A percentile compares a stretch with the other conserved stretches of the same genome.
phyloP scores from a whole-genome alignment of 1,140 invertebrate genomes.

The Leptinotarsa undecemlineata region DNA sequence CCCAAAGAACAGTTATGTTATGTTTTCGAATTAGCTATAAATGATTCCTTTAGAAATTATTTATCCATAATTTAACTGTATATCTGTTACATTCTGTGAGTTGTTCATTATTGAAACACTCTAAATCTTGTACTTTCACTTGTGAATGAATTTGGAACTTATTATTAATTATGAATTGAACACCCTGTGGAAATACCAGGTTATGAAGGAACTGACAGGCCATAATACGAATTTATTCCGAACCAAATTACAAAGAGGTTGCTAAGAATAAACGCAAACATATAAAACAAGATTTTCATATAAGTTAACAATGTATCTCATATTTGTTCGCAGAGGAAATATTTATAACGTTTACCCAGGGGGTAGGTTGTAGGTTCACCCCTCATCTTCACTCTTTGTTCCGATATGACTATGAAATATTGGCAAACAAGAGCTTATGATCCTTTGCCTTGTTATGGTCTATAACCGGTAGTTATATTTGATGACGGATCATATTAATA shows the following conservation, averaged over 20 bases:
- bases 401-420: slow-evolving; percentile 17
- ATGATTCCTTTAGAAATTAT: too few relatives aligned
- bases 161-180: background rate
- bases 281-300: slow-evolving; percentile 35
- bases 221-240: slow-evolving; percentile 35
- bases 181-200: background rate
- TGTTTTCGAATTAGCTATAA: too few relatives aligned
- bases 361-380: slow-evolving; percentile 12
- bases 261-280: slow-evolving; percentile 33
- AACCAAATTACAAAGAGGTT: slow-evolving; percentile 37
- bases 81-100: too few relatives aligned
- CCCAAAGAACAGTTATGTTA: too few relatives aligned
- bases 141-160: too few relatives aligned
- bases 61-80: too few relatives aligned
- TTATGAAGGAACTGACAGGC: slow-evolving; percentile 30
- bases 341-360: slow-evolving; percentile 14
- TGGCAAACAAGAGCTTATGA: slow-evolving; percentile 15
- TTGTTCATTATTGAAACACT: too few relatives aligned
- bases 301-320: slow-evolving; percentile 38
- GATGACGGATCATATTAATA: slow-evolving; percentile 1
- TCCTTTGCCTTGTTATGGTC: slow-evolving; percentile 2
- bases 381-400: slow-evolving; percentile 12
- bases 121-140: background rate
- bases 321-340: slow-evolving; percentile 26
- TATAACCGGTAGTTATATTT: slow-evolving; percentile 11